Base-by-base conservation (phyloP, 1,140 invertebrate species). In the Ceratoteleas bidentatus region DNA sequence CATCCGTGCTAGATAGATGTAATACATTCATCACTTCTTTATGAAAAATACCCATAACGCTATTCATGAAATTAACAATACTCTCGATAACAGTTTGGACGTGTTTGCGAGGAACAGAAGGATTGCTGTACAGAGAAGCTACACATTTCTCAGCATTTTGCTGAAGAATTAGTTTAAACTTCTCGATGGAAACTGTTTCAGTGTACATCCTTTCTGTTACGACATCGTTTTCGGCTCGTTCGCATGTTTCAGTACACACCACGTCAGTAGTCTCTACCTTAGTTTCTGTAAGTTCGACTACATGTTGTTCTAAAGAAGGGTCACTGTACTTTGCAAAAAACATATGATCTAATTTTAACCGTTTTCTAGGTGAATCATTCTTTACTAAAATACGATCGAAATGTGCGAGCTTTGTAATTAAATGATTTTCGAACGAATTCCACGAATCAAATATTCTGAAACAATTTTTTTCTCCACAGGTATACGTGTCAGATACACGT, bases 361-460 rank as follows among this genome's bases (percentile, higher is more conserved):
- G 43, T 45, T 45, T 45, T 2, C 11, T n/a, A 10, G 0, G 13
- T 24, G 24, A 24, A 24, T 24, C 24, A 24, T 43, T 43, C 40
- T 43, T 1, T 10, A 43, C 1, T 43, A 43, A 43, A 43, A 43
- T 43, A n/a, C 40, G 8, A 43, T 43, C n/a, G n/a, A 43, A 9
- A 43, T 43, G 8, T 10, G 6, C n/a, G 43, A 9, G 43, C 11
- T 45, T 45, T 10, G 13, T n/a, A n/a, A 6, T 45, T n/a, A n/a
- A 45, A 45, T 10, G 43, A n/a, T 45, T 45, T 45, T 45, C 43
- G 13, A 45, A 45, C n/a, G 43, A 45, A 45, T 45, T 6, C 43
- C 43, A 45, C 8, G 43, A 45, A 45, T 45, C 43, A 45, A 45
- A 45, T 1, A 45, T 6, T 45, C 11, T 10, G 11, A n/a, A 45